Percentiles rank a stretch among this genome's conserved stretches.
These are phyloP conservation scores for Centropus bengalensis DNA, from an alignment of 2,113 vertebrate species.

Conservation along the genomic window DNA sequence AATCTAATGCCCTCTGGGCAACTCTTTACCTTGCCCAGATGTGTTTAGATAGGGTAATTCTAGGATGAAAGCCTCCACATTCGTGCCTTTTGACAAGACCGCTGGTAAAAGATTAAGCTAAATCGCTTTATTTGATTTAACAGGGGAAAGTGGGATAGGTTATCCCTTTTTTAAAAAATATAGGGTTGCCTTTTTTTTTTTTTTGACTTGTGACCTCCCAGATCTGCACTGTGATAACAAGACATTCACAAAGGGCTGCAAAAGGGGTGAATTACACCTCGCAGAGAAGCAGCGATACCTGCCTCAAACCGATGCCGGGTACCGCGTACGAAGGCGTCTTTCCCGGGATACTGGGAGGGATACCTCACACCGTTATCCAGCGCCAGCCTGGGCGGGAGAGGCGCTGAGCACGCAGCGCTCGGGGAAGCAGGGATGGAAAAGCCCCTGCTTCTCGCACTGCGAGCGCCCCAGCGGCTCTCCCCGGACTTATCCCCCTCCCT, in stretches of 20 bases:
- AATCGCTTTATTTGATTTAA: background rate
- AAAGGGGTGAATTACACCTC: rapidly evolving
- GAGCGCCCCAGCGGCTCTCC: no score
- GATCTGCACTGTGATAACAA: rapidly evolving
- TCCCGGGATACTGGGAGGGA: background rate
- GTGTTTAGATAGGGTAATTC: background rate
- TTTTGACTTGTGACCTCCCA: background rate
- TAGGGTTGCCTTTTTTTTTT: no score
- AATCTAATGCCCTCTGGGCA: constrained; percentile 13
- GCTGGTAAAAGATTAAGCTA: background rate
- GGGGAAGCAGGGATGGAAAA: background rate
- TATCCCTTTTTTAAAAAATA: background rate
- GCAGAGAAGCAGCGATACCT: background rate
- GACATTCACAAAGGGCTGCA: background rate
- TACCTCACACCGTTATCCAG: background rate
- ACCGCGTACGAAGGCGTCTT: rapidly evolving
- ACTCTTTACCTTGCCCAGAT: background rate
- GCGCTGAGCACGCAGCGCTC: no score
- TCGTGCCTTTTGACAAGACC: background rate
- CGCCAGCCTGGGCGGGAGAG: background rate
- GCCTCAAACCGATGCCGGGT: background rate
- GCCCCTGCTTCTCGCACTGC: background rate
- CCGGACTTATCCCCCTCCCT: background rate
- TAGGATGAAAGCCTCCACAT: background rate
- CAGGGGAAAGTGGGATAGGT: rapidly evolving